These are phyloP conservation scores for Bombyx mandarina DNA, from an alignment of 1,140 invertebrate species.

Conservation along the genomic window DNA sequence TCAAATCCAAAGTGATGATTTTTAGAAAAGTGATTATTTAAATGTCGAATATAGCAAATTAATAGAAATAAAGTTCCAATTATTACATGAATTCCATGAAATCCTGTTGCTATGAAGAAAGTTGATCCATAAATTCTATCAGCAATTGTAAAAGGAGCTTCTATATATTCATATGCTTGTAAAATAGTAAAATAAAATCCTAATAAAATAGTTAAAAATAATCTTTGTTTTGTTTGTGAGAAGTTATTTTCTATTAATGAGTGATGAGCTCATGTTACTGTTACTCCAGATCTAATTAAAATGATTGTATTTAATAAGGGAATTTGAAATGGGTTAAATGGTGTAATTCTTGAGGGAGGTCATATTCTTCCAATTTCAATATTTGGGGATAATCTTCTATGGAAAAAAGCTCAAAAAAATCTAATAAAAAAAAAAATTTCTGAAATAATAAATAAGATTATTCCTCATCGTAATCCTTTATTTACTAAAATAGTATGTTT, in stretches of 20 bases:
- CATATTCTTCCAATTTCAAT: conserved; percentile 9
- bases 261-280: conserved; percentile 10
- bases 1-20: too few relatives aligned
- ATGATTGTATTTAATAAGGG: conserved; percentile 7
- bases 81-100: too few relatives aligned
- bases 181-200: conserved; percentile 11
- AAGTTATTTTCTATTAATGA: conserved; percentile 9
- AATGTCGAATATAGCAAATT: too few relatives aligned
- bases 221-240: conserved; percentile 4
- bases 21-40: too few relatives aligned
- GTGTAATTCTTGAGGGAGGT: conserved; percentile 3
- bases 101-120: conserved; percentile 82
- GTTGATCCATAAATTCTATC: conserved; percentile 76
- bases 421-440: conserved; percentile 10
- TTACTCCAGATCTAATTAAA: conserved; percentile 10
- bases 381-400: conserved; percentile 9
- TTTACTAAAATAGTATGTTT: conserved; percentile 6
- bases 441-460: conserved; percentile 10
- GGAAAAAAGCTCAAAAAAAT: conserved; percentile 12
- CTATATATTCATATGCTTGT: conserved; percentile 21
- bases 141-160: conserved; percentile 62
- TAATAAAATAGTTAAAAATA: conserved; percentile 8
- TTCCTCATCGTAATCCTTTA: conserved; percentile 8
- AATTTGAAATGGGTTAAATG: conserved; percentile 9
- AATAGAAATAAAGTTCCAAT: too few relatives aligned